Base-by-base conservation (phyloP, 2,113 vertebrate species). In the Vidua macroura region DNA sequence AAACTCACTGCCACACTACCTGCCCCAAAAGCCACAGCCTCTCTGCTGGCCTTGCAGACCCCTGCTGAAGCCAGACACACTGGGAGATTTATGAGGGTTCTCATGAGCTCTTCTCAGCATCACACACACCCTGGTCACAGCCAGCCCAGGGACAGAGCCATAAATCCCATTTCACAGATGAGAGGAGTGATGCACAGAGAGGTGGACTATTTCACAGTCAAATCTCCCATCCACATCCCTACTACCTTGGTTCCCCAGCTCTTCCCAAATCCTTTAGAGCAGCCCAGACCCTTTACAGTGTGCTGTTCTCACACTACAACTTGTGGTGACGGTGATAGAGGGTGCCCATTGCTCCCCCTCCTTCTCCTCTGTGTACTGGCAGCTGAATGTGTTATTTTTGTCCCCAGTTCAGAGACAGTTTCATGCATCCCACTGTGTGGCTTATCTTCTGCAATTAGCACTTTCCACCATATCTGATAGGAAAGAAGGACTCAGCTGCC, bases 371-470 rank as follows among this genome's bases (percentile, higher is more conserved):
- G 22, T 46, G 35, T 69, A 52, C 59, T 72, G 74, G 75, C 88
- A 90, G n/a, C 35, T 74, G 28, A 63, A 86, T 64, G 56, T 31
- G 77, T 92, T 52, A 22, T 92, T 91, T 88, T 83, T 68, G 90
- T 76, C 44, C 35, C 67, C 80, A 66, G 85, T 82, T 90, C 81
- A 84, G 83, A 96, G 64, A 84, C 95, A 88, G 76, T 43, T 84
- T 66, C 74, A 35, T 11, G 7, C 67, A 79, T 87, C 91, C 91
- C 66, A 83, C 92, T 92, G 81, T 49, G 94, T 88, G 79, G 68
- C 88, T 97, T 96, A 96, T 93, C 95, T 95, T 94, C 62, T 93
- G 83, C 91, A 96, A 95, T 97, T 95, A 97, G 93, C 95, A 95
- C 88, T 82, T 96, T 76, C 76, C 6, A 0, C 66, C 79, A 55